Base-by-base conservation (phyloP, 1,140 invertebrate species). In the Rhizoglyphus robini region DNA sequence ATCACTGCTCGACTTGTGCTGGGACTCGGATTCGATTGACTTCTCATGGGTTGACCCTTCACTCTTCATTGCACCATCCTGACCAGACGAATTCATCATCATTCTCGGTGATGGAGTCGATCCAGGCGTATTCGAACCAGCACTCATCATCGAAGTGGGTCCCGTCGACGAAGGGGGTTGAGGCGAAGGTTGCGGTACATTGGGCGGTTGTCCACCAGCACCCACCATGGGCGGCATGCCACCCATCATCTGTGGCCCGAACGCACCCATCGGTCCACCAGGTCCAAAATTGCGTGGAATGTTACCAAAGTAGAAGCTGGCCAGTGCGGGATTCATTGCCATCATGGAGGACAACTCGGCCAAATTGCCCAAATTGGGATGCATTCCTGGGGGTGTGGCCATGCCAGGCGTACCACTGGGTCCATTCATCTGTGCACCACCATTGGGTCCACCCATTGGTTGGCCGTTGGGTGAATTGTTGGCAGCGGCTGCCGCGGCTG, bases 331-430 rank as follows among this genome's bases (percentile, higher is more conserved):
- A 64, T 64, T 64, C 1, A 20, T 29, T 18, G 61, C 64, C 69
- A 69, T 69, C 23, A 69, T 30, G 27, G 66, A 32, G 32, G 67
- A 68, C 2, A 69, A n/a, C 27, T 69, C 69, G 0, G 69, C 67
- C 38, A 67, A 47, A 13, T 20, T 27, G 1, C 25, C 34, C n/a
- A 8, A 23, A 57, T 1, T 4, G n/a, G 3, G 46, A 36, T 30
- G 62, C 51, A 46, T 46, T 29, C 32, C 58, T 34, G 58, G 2
- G 18, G 36, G 36, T 18, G 18, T 41, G 8, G 36, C 36, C 8
- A 18, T 41, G 8, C 8, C 8, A 11, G 36, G 36, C 36, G 36
- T 41, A 41, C 36, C 18, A 11, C 8, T 41, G n/a, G n/a, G n/a
- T n/a, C n/a, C n/a, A n/a, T n/a, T n/a, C n/a, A n/a, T n/a, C n/a